Base-by-base conservation (phyloP, 2,888 invertebrate species). In the Parthenolecanium corni region DNA sequence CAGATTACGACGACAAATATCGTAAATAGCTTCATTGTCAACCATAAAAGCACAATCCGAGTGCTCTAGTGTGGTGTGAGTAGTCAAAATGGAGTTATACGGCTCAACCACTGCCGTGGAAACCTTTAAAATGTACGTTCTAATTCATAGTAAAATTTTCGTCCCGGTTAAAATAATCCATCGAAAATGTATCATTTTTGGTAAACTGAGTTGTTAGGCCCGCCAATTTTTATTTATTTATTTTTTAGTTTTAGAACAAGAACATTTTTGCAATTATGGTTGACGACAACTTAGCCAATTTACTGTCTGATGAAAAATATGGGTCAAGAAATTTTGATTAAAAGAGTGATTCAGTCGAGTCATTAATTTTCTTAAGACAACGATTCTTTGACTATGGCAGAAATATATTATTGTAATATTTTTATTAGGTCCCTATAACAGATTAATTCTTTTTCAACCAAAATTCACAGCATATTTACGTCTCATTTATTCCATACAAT, bases 1-100 rank as follows among this genome's bases (percentile, higher is more conserved):
- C 64, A 82, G 71, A 69, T 80, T 81, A 51, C 78, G 73, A 16
- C 79, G 73, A 71, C 82, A 83, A 75, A 75, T 75, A 75, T 82
- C 71, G 74, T 81, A 77, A 63, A 75, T 76, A 16, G 76, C 76
- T 67, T 76, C 75, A 68, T 76, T 76, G 68, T 76, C 76, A 16
- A 75, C 79, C 77, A 82, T 79, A 69, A 82, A 83, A 36, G 81
- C 79, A 69, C 82, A 82, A 69, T 82, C 82, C 0, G 79, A 80
- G 69, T 82, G 82, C 69, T 82, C 82, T 14, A 76, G 68, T 11
- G 80, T 80, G n/a, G 80, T 80, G 70, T 81, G 80, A 21, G 80
- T 80, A 64, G 79, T 80, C 66, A 81, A 69, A 64, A 80, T 78
- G 46, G 79, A 78, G 71, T 80, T 80, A 75, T 80, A 81, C 69